Evolutionary conservation across 1,140 invertebrate species (phyloP).

Genomic region (Cyphomyrmex costatus): DNA sequence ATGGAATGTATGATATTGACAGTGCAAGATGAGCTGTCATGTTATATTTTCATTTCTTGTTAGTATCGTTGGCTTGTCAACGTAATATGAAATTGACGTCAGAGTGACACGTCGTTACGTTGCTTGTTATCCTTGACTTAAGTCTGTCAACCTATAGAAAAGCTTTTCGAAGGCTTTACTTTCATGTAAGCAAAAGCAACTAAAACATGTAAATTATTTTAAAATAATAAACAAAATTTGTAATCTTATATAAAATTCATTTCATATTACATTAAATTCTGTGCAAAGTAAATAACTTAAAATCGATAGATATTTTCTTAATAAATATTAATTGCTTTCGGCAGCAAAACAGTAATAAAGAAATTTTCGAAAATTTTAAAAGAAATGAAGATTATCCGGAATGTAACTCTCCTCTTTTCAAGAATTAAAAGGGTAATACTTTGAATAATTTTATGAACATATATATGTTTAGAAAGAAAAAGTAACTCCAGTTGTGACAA

Average conservation of each 20-base stretch:
- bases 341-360: not conserved
- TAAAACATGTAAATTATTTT: not conserved
- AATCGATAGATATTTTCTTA: not conserved
- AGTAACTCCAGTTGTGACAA: not conserved
- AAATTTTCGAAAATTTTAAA: conserved; percentile 11
- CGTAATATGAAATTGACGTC: conserved; percentile 30
- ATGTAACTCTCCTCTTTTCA: not conserved
- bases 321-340: not conserved
- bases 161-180: not conserved
- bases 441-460: not conserved
- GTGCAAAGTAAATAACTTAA: not conserved
- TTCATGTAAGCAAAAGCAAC: not conserved
- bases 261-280: not conserved
- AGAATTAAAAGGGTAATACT: not conserved
- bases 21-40: conserved; percentile 29
- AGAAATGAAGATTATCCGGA: too few relatives aligned
- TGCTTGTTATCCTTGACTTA: conserved; percentile 16
- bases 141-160: not conserved
- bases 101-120: conserved; percentile 32
- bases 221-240: conserved; percentile 11
- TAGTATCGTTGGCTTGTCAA: conserved; percentile 33
- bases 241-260: conserved; percentile 1
- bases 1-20: conserved; percentile 44
- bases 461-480: not conserved
- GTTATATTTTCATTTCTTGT: conserved; percentile 48